Evolutionary conservation across 2,113 vertebrate species (phyloP), one percentile per base, ranked within the genome.

Genomic region (Hippocampus abdominalis): DNA sequence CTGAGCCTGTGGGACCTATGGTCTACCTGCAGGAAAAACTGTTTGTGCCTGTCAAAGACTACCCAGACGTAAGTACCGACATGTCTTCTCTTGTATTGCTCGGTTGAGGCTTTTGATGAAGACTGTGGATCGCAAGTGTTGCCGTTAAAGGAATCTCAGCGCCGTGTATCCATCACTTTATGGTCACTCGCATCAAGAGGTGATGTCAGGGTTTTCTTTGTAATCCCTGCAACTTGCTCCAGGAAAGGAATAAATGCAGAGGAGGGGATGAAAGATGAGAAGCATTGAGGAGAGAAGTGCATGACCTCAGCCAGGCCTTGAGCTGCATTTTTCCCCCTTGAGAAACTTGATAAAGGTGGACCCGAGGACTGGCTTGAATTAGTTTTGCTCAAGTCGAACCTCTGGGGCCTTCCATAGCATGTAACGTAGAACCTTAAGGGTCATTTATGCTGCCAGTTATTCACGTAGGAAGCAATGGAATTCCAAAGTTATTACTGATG

Each of bases 21-120:
- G 83, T 94, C 70, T 92, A 93, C 81, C 90, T 93, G 82, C 93
- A 93, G 89, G 92, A 94, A 87, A 94, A 94, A 80, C 90, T 94
- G 75, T 94, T 93, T 76, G 93, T 94, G 86, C 93, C 93, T 76
- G 92, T 93, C 68, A 93, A 94, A 89, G 93, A 94, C 76, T 94
- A 93, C 78, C 93, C 93, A 6, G 93, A 94, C 12, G 93, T 94
- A 81, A 92, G 93, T 91, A 64, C 11, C 46, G 1, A 36, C 49
- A 67, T 48, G 10, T 36, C 13, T 23, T 48, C 10, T 36, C 8
- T 15, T 42, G 20, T 64, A 25, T 25, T 11, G 62, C 8, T 25
- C 57, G 6, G 27, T 21, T 60, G 11, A 27, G 23, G 27, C 27
- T 62, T 5, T 57, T 57, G 54, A 57, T 27, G 54, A 57, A 25